phyloP scores from a whole-genome alignment of 2,113 vertebrate genomes.

The rabbit (Oryctolagus cuniculus) region DNA sequence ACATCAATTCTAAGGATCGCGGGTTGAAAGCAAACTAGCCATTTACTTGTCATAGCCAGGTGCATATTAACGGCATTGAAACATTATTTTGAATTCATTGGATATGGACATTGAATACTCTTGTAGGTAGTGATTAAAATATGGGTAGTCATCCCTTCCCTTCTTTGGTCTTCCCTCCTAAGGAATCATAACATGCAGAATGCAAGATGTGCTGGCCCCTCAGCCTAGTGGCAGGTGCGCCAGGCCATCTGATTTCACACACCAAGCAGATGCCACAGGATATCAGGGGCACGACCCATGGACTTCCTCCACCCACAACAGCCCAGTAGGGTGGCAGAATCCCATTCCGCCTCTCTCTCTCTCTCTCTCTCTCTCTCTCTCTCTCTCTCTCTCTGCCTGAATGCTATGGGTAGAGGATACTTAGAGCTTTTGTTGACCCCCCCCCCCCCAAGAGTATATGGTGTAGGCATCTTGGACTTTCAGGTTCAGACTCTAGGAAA shows the following conservation, averaged over 20 bases:
- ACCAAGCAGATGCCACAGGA: neutral
- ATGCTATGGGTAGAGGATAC: neutral
- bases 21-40: constrained; percentile 15
- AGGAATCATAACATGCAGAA: constrained; percentile 1
- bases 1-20: constrained; percentile 23
- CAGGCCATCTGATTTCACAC: neutral
- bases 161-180: neutral
- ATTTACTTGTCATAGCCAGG: neutral
- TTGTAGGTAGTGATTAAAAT: neutral
- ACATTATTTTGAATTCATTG: constrained; percentile 36
- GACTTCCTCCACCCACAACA: too few relatives aligned
- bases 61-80: constrained; percentile 34
- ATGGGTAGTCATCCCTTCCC: neutral
- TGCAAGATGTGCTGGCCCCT: neutral
- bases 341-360: neutral
- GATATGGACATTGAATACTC: neutral
- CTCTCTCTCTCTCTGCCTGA: neutral
- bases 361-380: too few relatives aligned
- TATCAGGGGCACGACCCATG: neutral
- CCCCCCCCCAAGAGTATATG: neutral
- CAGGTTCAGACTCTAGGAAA: neutral
- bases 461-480: neutral
- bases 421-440: neutral
- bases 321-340: neutral
- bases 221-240: neutral